Percentiles rank a stretch among this genome's conserved stretches.
Evolutionary conservation across 2,113 vertebrate species (phyloP).

Genomic region (Phycodurus eques): DNA sequence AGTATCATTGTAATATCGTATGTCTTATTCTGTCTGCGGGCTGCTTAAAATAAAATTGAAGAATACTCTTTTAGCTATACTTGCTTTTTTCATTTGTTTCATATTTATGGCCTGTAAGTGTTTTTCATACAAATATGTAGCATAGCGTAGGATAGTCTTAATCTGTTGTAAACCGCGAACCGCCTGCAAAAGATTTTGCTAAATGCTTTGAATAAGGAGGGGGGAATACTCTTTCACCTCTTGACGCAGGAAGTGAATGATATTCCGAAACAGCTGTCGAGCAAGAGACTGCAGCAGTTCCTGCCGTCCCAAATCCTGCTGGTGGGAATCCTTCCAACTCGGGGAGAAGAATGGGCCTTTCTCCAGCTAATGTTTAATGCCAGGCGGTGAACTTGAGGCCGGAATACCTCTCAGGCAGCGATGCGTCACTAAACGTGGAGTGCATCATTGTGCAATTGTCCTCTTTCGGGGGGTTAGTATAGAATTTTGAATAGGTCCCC

Average conservation of each 20-base stretch:
- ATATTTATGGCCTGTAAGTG: too few relatives aligned
- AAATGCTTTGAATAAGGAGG: background rate
- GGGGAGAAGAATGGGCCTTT: conserved; percentile 20
- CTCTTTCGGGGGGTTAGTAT: conserved; percentile 5
- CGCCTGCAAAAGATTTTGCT: background rate
- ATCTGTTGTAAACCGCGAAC: too few relatives aligned
- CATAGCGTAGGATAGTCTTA: too few relatives aligned
- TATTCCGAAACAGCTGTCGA: background rate
- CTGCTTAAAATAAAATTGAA: too few relatives aligned
- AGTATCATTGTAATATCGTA: too few relatives aligned
- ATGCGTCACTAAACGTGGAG: conserved; percentile 59
- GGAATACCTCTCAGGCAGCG: conserved; percentile 56
- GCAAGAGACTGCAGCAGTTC: background rate
- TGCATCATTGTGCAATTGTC: conserved; percentile 60
- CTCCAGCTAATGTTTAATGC: conserved; percentile 61
- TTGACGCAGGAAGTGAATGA: background rate
- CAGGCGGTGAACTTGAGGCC: conserved; percentile 63
- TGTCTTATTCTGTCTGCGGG: too few relatives aligned
- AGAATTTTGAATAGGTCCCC: conserved; percentile 12
- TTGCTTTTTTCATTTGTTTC: too few relatives aligned
- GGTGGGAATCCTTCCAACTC: conserved; percentile 2
- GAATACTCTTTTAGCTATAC: too few relatives aligned
- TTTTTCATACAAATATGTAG: too few relatives aligned
- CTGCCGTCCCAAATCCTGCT: conserved; percentile 3
- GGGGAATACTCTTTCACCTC: background rate